Base-by-base conservation (phyloP, 1,140 invertebrate genomes). In the Apis cerana region DNA sequence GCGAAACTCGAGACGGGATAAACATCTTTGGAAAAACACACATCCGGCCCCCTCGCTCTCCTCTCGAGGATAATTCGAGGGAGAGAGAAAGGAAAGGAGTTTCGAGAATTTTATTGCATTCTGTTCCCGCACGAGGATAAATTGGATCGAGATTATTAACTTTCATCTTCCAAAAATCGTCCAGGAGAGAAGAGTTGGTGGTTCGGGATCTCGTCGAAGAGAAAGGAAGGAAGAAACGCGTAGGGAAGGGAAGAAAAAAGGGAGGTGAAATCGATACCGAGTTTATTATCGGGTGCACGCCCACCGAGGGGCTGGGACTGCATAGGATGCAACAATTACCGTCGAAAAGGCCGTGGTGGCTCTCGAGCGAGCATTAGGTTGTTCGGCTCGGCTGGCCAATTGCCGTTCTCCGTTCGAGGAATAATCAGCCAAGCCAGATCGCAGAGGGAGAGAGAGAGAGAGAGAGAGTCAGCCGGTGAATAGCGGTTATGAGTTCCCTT, bases 401-500 rank as follows among this genome's bases (percentile, higher is more conserved):
- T 82, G 80, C 64, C 62, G 72, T 76, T 82, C 80, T 76, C 74
- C 74, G 74, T 82, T 82, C 80, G 72, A 72, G 80, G 80, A 82
- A 82, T 82, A 82, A 82, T 82, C 80, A 82, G 74, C 72, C 62
- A 3, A 69, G 80, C 62, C 64, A 82, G 80, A 82, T 82, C 80
- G 80, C 79, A n/a, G 4, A 43, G 33, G 5, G 33, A 43, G 33
- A 43, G 33, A 43, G 33, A 43, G 33, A 43, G 33, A 43, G 33
- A 43, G 48, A 81, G 72, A 74, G 56, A 59, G 43, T 4, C 80
- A 75, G 56, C 72, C 50, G 70, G 78, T 80, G 78, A 82, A 82
- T 68, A 82, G 80, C 74, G 54, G 89, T 90, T 91, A 91, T 89
- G 89, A 90, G 87, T 88, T 87, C 70, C 83, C 89, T 91, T 90